A percentile compares a stretch with the other conserved stretches of the same genome.
These are phyloP conservation scores for Myotis planiceps DNA, from an alignment of 2,797 vertebrate species.

Conservation along the genomic window DNA sequence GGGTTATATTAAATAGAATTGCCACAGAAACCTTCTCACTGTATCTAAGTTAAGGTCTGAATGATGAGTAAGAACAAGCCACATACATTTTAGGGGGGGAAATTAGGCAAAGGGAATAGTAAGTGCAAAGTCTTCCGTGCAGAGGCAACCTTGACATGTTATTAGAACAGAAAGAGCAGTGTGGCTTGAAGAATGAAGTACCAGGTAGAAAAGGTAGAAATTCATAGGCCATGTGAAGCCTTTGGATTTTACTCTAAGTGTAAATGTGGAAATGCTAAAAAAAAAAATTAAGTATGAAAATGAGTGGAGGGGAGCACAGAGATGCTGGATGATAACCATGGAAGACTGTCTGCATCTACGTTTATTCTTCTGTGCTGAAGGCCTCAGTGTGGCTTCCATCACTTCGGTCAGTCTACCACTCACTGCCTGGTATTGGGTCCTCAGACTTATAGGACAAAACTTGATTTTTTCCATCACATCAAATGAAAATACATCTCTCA, in stretches of 20 bases:
- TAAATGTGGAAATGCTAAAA: background rate
- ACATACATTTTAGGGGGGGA: background rate
- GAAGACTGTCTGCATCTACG: background rate
- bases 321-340: background rate
- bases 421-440: background rate
- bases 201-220: background rate
- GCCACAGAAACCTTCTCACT: background rate
- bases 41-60: background rate
- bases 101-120: background rate
- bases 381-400: background rate
- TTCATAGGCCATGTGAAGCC: background rate
- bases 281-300: background rate
- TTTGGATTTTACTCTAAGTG: background rate
- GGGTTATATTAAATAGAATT: background rate
- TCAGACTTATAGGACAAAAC: background rate
- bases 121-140: background rate
- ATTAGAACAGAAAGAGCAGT: background rate
- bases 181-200: background rate
- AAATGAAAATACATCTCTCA: conserved; percentile 15
- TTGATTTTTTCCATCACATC: background rate
- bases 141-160: background rate
- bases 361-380: background rate
- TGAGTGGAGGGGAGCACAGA: background rate
- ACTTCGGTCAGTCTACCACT: background rate
- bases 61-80: background rate